Evolutionary conservation across 2,888 invertebrate genomes (phyloP).

Genomic region (Seira musarum): DNA sequence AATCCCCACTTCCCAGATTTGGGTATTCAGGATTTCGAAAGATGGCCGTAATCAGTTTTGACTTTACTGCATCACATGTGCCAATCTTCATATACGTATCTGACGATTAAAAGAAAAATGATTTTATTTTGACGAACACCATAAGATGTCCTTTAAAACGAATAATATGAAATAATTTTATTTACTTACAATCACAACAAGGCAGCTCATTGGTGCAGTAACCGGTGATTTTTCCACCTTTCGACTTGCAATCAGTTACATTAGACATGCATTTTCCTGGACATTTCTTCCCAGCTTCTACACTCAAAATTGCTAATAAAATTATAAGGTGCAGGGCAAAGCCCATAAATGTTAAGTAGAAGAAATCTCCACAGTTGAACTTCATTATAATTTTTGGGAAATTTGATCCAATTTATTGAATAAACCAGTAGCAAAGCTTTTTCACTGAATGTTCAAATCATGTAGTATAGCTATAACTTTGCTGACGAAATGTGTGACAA

Average conservation of each 20-base stretch:
- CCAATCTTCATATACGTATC: conserved; percentile 48
- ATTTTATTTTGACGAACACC: neutral
- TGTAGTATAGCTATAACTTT: too few relatives aligned
- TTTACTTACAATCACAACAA: conserved; percentile 66
- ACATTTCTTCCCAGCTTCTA: conserved; percentile 59
- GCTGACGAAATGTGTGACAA: too few relatives aligned
- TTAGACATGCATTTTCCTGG: conserved; percentile 63
- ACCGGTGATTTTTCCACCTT: conserved; percentile 64
- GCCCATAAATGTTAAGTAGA: too few relatives aligned
- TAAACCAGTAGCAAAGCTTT: too few relatives aligned
- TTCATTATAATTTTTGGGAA: too few relatives aligned
- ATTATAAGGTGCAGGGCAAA: too few relatives aligned
- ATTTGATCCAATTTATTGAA: too few relatives aligned
- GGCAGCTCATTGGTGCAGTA: conserved; percentile 63
- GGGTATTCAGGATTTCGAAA: conserved; percentile 66
- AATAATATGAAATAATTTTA: neutral
- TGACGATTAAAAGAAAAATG: conserved; percentile 3
- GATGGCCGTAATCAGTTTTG: conserved; percentile 35
- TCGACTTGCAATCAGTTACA: conserved; percentile 48
- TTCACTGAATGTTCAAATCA: too few relatives aligned
- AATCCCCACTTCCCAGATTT: conserved; percentile 39
- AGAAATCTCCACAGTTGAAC: too few relatives aligned
- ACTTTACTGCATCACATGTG: conserved; percentile 52
- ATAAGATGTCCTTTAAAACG: too few relatives aligned
- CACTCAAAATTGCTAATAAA: neutral